phyloP scores from a whole-genome alignment of 2,113 vertebrate species.

The Sterna hirundo region DNA sequence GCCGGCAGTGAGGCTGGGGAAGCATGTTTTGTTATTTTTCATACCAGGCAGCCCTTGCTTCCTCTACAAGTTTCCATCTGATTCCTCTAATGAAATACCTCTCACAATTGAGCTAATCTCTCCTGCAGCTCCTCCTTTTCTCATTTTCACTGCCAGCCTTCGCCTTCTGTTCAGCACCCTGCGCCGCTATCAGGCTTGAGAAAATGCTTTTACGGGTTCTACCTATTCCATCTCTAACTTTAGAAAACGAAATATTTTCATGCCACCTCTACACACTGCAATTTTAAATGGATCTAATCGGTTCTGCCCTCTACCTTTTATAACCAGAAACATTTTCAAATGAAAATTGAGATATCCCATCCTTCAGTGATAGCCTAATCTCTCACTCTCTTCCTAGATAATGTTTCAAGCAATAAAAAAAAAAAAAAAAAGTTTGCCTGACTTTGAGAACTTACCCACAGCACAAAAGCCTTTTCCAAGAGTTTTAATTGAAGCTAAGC shows the following conservation, averaged over 20 bases:
- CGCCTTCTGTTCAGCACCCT: background rate
- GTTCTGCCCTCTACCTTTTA: background rate
- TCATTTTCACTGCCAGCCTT: background rate
- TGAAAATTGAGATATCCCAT: background rate
- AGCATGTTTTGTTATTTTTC: background rate
- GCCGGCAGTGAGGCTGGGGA: background rate
- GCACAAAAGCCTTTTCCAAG: background rate
- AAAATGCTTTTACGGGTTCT: background rate
- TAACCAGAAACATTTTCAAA: background rate
- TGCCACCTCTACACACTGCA: background rate
- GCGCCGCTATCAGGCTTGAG: background rate
- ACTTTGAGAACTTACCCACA: constrained; percentile 52
- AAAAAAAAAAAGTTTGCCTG: constrained; percentile 20
- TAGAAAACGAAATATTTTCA: background rate
- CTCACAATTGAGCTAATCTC: background rate
- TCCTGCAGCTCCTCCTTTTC: background rate
- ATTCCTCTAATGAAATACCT: background rate
- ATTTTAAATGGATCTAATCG: background rate
- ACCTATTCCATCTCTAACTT: background rate
- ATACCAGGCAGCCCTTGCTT: background rate
- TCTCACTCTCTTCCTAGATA: background rate
- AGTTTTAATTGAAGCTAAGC: constrained; percentile 57
- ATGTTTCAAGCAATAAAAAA: background rate
- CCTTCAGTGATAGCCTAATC: background rate
- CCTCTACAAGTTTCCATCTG: background rate